Conservation (phyloP, 2,113 vertebrate genomes). For the Petromus typicus region DNA sequence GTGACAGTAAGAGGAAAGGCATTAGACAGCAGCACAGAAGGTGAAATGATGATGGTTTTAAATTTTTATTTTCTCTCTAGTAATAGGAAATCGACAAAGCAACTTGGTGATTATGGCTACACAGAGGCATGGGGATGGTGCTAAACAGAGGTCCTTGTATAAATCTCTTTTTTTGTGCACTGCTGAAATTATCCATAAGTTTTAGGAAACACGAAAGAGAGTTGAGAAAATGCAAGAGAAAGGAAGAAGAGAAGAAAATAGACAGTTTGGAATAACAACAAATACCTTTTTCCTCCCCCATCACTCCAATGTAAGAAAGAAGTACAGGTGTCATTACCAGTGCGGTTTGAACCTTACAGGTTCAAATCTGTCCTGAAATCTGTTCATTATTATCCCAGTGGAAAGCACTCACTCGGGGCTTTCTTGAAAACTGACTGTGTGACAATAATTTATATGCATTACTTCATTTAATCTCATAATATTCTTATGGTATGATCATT, state of each 20-base stretch:
- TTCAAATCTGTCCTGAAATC: neutral
- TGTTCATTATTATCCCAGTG: neutral
- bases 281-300: neutral
- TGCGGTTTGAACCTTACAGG: neutral
- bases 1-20: neutral
- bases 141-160: neutral
- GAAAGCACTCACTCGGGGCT: neutral
- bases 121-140: neutral
- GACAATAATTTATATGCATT: neutral
- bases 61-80: neutral
- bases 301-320: neutral
- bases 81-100: neutral
- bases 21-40: neutral
- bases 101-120: neutral
- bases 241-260: neutral
- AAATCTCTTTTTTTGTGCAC: neutral
- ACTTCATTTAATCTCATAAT: neutral
- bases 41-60: neutral
- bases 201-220: conserved; percentile 20
- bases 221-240: neutral
- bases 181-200: conserved; percentile 1
- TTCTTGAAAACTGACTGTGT: neutral
- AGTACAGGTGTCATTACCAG: neutral
- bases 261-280: neutral
- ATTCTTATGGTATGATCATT: neutral